Evolutionary conservation across 2,113 vertebrate species (phyloP), one percentile per base, ranked within the genome.

Genomic region (Grammomys surdaster): DNA sequence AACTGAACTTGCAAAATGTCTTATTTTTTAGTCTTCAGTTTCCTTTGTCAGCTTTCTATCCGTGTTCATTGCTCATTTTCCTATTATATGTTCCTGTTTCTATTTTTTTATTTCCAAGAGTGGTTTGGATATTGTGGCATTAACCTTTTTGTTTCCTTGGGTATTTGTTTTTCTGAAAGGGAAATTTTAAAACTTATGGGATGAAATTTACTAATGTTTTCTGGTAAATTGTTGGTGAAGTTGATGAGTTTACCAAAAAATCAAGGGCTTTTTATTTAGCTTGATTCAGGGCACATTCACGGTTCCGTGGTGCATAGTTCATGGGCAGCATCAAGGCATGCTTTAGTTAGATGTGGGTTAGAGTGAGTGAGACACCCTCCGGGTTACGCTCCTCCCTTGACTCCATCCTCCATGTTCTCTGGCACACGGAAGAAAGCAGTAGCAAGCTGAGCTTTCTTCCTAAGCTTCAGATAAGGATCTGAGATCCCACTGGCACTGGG

Each of bases 101-200:
- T 80, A 63, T 40, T 17, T 65, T 94, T 77, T 48, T 40, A n/a
- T 75, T 94, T 91, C 82, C 56, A 72, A 88, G 88, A 81, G 54
- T 88, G 43, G 73, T 90, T 96, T 90, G 89, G 95, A 60, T 95
- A 73, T 89, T 90, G 60, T 76, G 76, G 46, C 48, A 70, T 80
- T 94, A 56, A 31, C 46, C 46, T 89, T 94, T 75, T n/a, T 72
- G 26, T 89, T 82, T 58, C 54, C 80, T 82, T 17, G 22, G 63
- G 7, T 89, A 22, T 93, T 60, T 91, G 43, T 92, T 90, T 89
- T 89, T 91, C 54, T 82, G 56, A 65, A 40, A 82, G 36, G 58
- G 33, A 81, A 26, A 24, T 0, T 58, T 81, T n/a, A 58, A 58
- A 60, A 40, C 2, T 13, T 40, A 60, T 8, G 36, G 60, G 80